phyloP scores from a whole-genome alignment of 2,888 invertebrate genomes.

The Opisthograptis luteolata region DNA sequence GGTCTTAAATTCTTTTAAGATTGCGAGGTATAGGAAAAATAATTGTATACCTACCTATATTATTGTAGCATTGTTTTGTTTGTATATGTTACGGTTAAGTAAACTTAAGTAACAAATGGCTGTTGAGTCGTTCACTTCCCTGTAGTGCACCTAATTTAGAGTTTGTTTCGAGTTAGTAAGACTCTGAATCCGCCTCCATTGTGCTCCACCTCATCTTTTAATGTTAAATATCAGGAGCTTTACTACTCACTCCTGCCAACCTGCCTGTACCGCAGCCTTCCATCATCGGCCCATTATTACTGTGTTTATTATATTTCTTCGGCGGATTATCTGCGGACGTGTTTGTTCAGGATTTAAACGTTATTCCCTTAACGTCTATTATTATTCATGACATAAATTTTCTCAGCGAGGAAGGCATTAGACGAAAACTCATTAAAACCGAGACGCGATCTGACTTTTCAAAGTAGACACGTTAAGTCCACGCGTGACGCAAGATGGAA shows the following conservation, averaged over 20 bases:
- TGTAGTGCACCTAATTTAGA: too few species aligned
- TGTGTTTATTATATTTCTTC: slow-evolving; percentile 73
- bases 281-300: slow-evolving; percentile 68
- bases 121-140: too few species aligned
- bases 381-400: slow-evolving; percentile 84
- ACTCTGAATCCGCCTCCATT: too few species aligned
- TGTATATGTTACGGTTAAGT: too few species aligned
- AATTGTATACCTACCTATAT: too few species aligned
- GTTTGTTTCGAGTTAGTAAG: not conserved
- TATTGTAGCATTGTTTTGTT: too few species aligned
- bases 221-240: slow-evolving; percentile 18
- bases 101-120: too few species aligned
- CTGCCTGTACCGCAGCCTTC: slow-evolving; percentile 43
- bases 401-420: slow-evolving; percentile 77
- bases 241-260: slow-evolving; percentile 14
- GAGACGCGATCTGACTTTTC: slow-evolving; percentile 81
- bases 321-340: slow-evolving; percentile 72
- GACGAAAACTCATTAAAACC: slow-evolving; percentile 83
- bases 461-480: slow-evolving; percentile 83
- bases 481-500: slow-evolving; percentile 74
- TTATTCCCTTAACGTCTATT: slow-evolving; percentile 74
- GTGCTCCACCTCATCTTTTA: slow-evolving; percentile 5
- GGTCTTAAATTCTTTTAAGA: too few species aligned
- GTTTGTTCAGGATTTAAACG: slow-evolving; percentile 77
- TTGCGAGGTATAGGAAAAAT: too few species aligned